Evolutionary conservation across 1,140 invertebrate species (phyloP).

Genomic region (Meloidogyne chitwoodi): DNA sequence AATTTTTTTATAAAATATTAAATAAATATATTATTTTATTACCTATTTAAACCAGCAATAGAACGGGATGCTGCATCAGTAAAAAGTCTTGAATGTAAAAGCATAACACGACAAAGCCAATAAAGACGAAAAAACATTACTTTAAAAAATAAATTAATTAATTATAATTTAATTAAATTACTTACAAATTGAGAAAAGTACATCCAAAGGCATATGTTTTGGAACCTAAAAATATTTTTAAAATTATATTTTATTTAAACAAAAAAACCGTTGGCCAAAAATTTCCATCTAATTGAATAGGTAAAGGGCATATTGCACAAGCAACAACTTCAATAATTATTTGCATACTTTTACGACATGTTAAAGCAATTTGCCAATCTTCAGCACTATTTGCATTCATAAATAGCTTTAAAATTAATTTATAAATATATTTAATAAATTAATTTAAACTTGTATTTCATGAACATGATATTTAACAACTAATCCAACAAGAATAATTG

Average conservation of each 20-base stretch:
- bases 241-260: background rate
- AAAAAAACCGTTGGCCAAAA: slow-evolving; percentile 78
- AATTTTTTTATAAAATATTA: background rate
- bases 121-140: slow-evolving; percentile 73
- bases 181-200: slow-evolving; percentile 50
- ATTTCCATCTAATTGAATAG: slow-evolving; percentile 86
- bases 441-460: slow-evolving; percentile 86
- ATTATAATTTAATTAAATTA: background rate
- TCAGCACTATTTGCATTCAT: slow-evolving; percentile 99
- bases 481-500: slow-evolving; percentile 93
- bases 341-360: slow-evolving; percentile 69
- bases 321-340: slow-evolving; percentile 68
- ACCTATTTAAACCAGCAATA: slow-evolving; percentile 84
- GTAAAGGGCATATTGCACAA: slow-evolving; percentile 93
- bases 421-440: slow-evolving; percentile 9
- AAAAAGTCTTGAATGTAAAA: slow-evolving; percentile 76
- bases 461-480: slow-evolving; percentile 98
- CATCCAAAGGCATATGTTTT: slow-evolving; percentile 60
- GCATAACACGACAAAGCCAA: slow-evolving; percentile 85
- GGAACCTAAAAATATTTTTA: slow-evolving; percentile 9
- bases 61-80: slow-evolving; percentile 82
- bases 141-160: background rate
- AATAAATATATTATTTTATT: background rate
- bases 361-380: slow-evolving; percentile 99
- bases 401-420: slow-evolving; percentile 73